phyloP scores from a whole-genome alignment of 2,888 invertebrate genomes.

The Drosophila aldrichi region DNA sequence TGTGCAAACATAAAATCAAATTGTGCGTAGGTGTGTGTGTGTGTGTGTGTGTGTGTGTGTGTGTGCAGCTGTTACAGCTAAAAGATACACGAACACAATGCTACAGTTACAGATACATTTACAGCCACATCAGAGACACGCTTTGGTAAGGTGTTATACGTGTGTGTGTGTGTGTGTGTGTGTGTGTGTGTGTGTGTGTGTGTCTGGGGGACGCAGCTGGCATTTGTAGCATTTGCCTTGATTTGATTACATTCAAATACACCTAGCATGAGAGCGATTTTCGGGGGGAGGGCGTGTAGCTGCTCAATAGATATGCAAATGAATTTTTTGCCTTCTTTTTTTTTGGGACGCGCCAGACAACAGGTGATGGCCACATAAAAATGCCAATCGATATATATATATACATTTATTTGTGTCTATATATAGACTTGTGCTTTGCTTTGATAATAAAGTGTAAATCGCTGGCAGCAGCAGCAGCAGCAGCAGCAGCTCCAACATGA shows the following conservation, averaged over 20 bases:
- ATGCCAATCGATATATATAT: constrained; percentile 52
- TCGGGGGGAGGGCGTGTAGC: constrained; percentile 8
- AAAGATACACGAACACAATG: constrained; percentile 22
- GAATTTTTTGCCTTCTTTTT: constrained; percentile 13
- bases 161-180: not conserved
- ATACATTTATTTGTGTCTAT: constrained; percentile 35
- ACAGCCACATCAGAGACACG: constrained; percentile 23
- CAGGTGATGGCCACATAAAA: constrained; percentile 73
- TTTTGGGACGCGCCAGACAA: constrained; percentile 46
- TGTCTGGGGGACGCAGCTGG: constrained; percentile 61
- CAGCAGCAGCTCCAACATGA: constrained; percentile 14
- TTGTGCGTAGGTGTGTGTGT: constrained; percentile 63
- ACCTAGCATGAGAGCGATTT: constrained; percentile 47
- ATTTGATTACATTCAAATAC: constrained; percentile 68
- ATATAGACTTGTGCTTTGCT: not conserved
- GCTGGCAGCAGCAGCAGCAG: constrained; percentile 28
- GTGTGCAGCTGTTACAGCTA: constrained; percentile 55
- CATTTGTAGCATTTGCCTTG: constrained; percentile 65
- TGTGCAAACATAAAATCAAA: constrained; percentile 80
- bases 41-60: constrained; percentile 57
- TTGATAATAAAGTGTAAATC: constrained; percentile 69
- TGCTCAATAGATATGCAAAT: constrained; percentile 70
- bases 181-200: not conserved
- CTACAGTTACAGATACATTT: constrained; percentile 5
- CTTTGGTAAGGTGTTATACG: not conserved